Conservation (phyloP, 1,140 invertebrate species). For the Pantala flavescens region DNA sequence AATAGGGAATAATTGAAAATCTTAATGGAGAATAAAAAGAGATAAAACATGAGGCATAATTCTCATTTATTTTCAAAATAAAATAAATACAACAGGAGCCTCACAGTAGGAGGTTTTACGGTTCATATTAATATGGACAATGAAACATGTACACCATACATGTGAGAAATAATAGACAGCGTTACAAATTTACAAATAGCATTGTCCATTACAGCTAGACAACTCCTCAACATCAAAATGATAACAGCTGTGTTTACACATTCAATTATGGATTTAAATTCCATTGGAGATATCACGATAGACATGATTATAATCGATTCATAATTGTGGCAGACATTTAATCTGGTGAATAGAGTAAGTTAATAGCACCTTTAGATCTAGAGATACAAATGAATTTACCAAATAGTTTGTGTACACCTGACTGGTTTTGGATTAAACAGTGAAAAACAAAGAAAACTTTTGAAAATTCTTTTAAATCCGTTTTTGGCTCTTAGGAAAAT, state of each 20-base stretch:
- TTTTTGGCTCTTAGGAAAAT: neutral
- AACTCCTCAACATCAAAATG: neutral
- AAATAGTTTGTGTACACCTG: too few species aligned
- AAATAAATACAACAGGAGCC: conserved; percentile 6
- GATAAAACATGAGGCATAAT: neutral
- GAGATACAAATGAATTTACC: too few species aligned
- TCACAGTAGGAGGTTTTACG: neutral
- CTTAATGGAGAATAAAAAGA: too few species aligned
- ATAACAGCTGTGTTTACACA: neutral
- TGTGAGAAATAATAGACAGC: conserved; percentile 9
- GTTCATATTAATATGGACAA: neutral
- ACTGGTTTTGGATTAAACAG: neutral
- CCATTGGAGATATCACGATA: neutral
- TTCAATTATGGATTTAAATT: neutral
- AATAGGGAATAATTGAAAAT: too few species aligned
- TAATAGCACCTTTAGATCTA: too few species aligned
- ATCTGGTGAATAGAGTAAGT: too few species aligned
- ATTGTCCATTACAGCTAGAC: neutral
- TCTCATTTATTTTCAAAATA: conserved; percentile 1
- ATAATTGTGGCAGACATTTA: too few species aligned
- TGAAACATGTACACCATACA: conserved; percentile 6
- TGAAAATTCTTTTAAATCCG: too few species aligned
- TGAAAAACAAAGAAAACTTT: neutral
- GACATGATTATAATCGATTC: neutral
- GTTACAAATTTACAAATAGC: neutral